phyloP scores from a whole-genome alignment of 2,797 vertebrate genomes.

The Pseudomugil gertrudae region DNA sequence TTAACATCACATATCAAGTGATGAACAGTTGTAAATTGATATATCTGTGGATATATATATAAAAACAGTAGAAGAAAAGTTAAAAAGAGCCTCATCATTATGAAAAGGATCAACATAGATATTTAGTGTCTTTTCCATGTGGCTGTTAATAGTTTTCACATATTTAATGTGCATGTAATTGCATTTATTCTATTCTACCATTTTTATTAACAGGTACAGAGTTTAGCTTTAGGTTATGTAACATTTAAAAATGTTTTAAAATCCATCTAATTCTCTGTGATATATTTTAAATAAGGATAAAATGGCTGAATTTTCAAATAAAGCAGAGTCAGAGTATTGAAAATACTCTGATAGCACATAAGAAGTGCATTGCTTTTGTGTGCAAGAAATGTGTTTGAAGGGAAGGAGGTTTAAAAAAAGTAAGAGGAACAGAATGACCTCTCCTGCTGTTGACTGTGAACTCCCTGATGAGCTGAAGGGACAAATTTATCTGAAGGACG shows the following conservation, averaged over 20 bases:
- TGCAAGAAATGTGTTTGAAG: slow-evolving; percentile 22
- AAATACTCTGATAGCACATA: background rate
- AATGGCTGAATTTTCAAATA: background rate
- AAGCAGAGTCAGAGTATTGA: background rate
- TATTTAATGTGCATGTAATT: background rate
- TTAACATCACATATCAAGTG: background rate
- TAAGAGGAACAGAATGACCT: slow-evolving; percentile 64
- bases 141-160: background rate
- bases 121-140: background rate
- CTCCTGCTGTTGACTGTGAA: slow-evolving; percentile 59
- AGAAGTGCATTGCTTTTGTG: background rate
- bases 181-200: background rate
- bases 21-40: background rate
- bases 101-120: background rate
- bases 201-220: background rate
- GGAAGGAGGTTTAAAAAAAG: slow-evolving; percentile 12
- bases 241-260: background rate
- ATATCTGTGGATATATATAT: background rate
- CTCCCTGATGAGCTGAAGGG: slow-evolving; percentile 64
- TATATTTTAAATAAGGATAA: background rate
- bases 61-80: background rate
- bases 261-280: background rate
- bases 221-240: background rate
- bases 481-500: slow-evolving; percentile 68
- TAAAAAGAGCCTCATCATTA: background rate